Evolutionary conservation across 2,797 vertebrate species (phyloP), one percentile per base, ranked within the genome.

Genomic region (Lates japonicus): DNA sequence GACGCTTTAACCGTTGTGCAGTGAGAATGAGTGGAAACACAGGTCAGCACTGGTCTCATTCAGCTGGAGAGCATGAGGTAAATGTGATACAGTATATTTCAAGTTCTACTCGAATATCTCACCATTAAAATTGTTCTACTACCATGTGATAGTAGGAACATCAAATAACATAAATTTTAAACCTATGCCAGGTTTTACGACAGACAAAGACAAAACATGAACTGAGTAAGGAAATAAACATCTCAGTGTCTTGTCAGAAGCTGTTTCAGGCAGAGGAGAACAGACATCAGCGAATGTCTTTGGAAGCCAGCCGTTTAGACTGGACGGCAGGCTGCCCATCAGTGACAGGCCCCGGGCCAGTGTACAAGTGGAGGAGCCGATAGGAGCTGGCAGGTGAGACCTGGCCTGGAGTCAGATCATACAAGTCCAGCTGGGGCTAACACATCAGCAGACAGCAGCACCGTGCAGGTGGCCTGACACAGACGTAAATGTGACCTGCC

Each of bases 301-400:
- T 92, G 86, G 93, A 94, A 93, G 89, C 83, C 55, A 59, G 84
- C 83, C 88, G 90, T 93, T 94, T 94, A 94, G 87, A 89, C 78
- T 44, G 84, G 82, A 91, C 87, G 87, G 87, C 90, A 87, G 90
- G 89, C 88, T 92, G 86, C 91, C 92, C 92, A 86, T 93, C 93
- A 93, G 90, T 94, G 92, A 91, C 89, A 92, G 90, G 92, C 94
- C 90, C 79, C 77, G 60, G 88, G 94, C 94, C 91, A 92, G 85
- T 76, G 80, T 73, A 89, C 70, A 87, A 87, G 82, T 71, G 76
- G 83, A 83, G 75, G 76, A 88, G 69, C 88, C 90, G 85, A 95
- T 95, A 88, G 87, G 91, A 95, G 88, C 84, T 96, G 95, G 95
- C 95, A 96, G 95, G 92, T 95, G 93, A 92, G 93, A 94, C 91